Evolutionary conservation across 2,888 invertebrate genomes (phyloP).

Genomic region (Heliconius erato): DNA sequence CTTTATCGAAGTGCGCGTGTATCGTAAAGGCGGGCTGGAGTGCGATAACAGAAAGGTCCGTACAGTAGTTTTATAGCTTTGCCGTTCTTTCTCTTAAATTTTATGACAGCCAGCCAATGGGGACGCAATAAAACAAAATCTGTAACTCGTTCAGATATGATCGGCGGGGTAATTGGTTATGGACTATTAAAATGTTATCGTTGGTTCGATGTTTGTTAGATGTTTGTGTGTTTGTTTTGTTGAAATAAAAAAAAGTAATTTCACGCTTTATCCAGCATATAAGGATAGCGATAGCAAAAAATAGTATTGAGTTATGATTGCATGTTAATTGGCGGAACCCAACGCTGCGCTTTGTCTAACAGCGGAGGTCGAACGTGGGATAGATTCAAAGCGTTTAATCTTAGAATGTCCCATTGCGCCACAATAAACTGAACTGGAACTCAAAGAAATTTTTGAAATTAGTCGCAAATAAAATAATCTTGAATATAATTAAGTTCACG

Average conservation of each 20-base stretch:
- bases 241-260: no score
- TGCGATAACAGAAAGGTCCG: slow-evolving; percentile 46
- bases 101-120: slow-evolving; percentile 37
- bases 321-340: not conserved
- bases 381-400: no score
- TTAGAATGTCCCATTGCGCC: no score
- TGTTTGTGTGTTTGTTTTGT: not conserved
- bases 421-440: no score
- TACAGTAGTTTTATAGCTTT: slow-evolving; percentile 42
- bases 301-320: no score
- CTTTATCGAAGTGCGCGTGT: slow-evolving; percentile 48
- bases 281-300: no score
- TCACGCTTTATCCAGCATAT: no score
- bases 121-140: slow-evolving; percentile 31
- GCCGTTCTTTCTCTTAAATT: slow-evolving; percentile 37
- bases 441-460: no score
- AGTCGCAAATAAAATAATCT: not conserved
- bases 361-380: no score
- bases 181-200: not conserved
- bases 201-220: not conserved
- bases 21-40: slow-evolving; percentile 51
- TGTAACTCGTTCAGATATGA: slow-evolving; percentile 18
- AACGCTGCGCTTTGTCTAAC: not conserved
- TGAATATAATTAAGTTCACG: not conserved
- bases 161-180: slow-evolving; percentile 6